These are phyloP conservation scores for Ornithoptera alexandrae DNA, from an alignment of 2,888 invertebrate genomes.

Conservation along the genomic window DNA sequence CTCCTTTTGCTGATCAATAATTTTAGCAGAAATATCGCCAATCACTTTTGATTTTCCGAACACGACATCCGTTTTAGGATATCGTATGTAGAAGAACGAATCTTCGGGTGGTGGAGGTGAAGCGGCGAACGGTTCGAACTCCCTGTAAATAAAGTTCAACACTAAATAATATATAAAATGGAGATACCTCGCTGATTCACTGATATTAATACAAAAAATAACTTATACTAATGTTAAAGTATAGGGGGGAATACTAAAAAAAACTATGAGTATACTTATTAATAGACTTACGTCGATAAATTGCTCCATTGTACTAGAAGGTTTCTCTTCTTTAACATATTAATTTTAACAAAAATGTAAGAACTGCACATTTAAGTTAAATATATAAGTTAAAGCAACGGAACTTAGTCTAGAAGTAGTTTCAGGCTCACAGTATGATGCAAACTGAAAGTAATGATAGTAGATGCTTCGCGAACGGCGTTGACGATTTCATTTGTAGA, in stretches of 20 bases:
- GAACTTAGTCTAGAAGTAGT: neutral
- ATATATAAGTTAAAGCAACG: neutral
- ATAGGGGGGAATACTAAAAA: neutral
- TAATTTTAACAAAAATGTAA: slow-evolving; percentile 28
- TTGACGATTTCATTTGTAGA: slow-evolving; percentile 37
- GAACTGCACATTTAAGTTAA: slow-evolving; percentile 13
- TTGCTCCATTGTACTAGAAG: slow-evolving; percentile 60
- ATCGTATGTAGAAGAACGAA: slow-evolving; percentile 85
- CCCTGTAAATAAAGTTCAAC: slow-evolving; percentile 50
- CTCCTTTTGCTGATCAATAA: slow-evolving; percentile 51
- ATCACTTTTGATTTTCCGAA: slow-evolving; percentile 56
- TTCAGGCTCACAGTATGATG: slow-evolving; percentile 1
- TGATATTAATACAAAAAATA: too few species aligned
- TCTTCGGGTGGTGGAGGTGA: slow-evolving; percentile 89
- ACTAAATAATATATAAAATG: slow-evolving; percentile 29
- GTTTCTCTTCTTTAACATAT: slow-evolving; percentile 66
- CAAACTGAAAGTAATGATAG: slow-evolving; percentile 37
- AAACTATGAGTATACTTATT: neutral
- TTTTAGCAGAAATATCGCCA: slow-evolving; percentile 46
- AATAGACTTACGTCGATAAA: slow-evolving; percentile 59
- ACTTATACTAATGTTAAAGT: too few species aligned
- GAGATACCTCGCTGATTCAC: neutral
- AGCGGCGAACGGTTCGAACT: slow-evolving; percentile 70
- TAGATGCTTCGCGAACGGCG: slow-evolving; percentile 54
- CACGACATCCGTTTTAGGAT: slow-evolving; percentile 74